phyloP scores from a whole-genome alignment of 1,140 invertebrate species.

The Temnothorax longispinosus region DNA sequence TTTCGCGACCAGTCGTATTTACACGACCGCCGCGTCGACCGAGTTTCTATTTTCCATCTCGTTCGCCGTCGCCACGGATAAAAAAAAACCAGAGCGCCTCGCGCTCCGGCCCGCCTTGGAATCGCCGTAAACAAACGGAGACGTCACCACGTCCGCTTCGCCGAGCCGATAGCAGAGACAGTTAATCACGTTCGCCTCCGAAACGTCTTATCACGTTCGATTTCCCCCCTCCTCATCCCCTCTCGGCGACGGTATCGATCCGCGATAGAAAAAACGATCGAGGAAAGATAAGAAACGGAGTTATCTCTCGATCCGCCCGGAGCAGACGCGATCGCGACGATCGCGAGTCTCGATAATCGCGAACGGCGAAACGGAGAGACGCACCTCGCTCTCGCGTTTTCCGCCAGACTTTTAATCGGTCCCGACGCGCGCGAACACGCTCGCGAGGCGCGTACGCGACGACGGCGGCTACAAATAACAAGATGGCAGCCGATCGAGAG shows the following conservation, averaged over 20 bases:
- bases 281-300: background rate
- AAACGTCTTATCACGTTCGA: background rate
- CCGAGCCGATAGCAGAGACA: no score
- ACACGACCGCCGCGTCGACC: background rate
- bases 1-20: background rate
- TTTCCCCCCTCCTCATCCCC: background rate
- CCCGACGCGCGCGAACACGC: background rate
- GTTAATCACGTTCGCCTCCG: background rate
- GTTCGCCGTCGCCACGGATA: background rate
- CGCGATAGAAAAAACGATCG: background rate
- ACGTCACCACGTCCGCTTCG: background rate
- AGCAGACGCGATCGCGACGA: no score
- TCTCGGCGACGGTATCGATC: background rate
- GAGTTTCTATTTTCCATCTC: background rate
- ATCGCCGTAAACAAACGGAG: background rate
- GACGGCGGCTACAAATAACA: conserved; percentile 41
- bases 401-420: background rate
- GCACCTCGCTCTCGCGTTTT: no score
- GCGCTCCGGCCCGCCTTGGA: background rate
- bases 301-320: no score
- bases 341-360: no score
- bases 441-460: conserved; percentile 43
- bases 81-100: background rate
- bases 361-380: no score
- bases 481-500: conserved; percentile 54